phyloP scores from a whole-genome alignment of 2,113 vertebrate genomes.

The Thunnus maccoyii region DNA sequence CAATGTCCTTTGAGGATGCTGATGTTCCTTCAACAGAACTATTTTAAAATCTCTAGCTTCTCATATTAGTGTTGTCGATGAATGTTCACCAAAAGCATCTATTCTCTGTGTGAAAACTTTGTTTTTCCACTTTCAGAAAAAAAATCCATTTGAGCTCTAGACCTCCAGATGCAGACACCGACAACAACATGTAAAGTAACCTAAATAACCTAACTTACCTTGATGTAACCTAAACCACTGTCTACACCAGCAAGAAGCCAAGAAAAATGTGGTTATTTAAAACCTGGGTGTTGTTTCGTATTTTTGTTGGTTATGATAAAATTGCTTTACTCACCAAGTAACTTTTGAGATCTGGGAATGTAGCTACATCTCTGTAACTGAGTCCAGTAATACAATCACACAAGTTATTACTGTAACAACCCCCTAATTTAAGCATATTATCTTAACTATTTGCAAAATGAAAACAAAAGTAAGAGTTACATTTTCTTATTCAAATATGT shows the following conservation, averaged over 20 bases:
- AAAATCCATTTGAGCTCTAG: conserved; percentile 31
- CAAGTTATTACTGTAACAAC: not conserved
- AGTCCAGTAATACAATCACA: not conserved
- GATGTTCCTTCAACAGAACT: conserved; percentile 53
- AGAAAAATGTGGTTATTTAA: not conserved
- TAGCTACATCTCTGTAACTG: not conserved
- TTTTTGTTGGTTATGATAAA: not conserved
- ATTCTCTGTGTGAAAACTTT: conserved; percentile 3
- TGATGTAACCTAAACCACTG: not conserved
- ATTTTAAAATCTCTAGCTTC: conserved; percentile 45
- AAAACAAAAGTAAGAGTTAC: not conserved
- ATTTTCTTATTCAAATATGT: not conserved
- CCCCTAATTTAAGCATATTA: not conserved
- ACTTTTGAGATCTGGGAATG: not conserved
- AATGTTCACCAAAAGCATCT: conserved; percentile 24
- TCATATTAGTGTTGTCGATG: conserved; percentile 9
- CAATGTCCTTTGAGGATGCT: conserved; percentile 59
- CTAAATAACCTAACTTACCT: not conserved
- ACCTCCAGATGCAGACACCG: conserved; percentile 6
- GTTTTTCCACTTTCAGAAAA: not conserved
- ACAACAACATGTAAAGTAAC: not conserved
- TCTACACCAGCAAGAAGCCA: not conserved
- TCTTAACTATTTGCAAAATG: not conserved
- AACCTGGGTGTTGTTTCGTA: not conserved
- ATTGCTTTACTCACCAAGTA: not conserved